These are phyloP conservation scores for Limulus polyphemus DNA, from an alignment of 2,888 invertebrate genomes.

Conservation along the genomic window DNA sequence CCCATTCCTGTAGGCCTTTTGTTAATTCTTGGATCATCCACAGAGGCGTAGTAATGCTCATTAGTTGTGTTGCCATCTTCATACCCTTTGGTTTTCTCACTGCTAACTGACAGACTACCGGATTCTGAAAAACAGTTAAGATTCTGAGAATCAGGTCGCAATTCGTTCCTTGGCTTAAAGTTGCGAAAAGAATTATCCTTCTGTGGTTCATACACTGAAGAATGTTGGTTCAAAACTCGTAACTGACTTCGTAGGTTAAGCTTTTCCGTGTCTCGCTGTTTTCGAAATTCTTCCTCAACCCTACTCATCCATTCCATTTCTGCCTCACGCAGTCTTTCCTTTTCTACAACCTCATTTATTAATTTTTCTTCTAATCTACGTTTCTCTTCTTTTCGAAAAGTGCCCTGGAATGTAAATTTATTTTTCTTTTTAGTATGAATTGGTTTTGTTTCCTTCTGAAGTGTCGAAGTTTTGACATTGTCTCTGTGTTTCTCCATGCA, in stretches of 20 bases:
- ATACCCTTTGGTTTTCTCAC: too few species aligned
- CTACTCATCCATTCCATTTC: conserved; percentile 70
- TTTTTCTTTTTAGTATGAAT: conserved; percentile 36
- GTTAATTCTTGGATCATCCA: too few species aligned
- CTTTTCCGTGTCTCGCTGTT: conserved; percentile 54
- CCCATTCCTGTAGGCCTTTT: too few species aligned
- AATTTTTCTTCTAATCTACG: conserved; percentile 59
- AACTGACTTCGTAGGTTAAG: conserved; percentile 5
- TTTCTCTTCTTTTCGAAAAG: conserved; percentile 65
- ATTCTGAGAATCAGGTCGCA: too few species aligned
- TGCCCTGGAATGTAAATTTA: conserved; percentile 70
- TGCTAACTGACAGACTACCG: too few species aligned
- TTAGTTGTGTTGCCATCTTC: too few species aligned
- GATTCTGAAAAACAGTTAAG: too few species aligned
- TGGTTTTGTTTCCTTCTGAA: neutral
- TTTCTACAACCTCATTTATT: conserved; percentile 55
- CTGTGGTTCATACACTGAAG: too few species aligned
- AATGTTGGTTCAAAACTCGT: neutral
- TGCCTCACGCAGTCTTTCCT: conserved; percentile 53
- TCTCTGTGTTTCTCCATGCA: neutral
- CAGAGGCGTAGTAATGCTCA: too few species aligned
- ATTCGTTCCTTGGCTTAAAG: too few species aligned
- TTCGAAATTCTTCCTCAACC: conserved; percentile 71
- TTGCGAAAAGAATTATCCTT: too few species aligned
- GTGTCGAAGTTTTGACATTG: neutral